phyloP scores from a whole-genome alignment of 2,113 vertebrate species.

The Blennius ocellaris region DNA sequence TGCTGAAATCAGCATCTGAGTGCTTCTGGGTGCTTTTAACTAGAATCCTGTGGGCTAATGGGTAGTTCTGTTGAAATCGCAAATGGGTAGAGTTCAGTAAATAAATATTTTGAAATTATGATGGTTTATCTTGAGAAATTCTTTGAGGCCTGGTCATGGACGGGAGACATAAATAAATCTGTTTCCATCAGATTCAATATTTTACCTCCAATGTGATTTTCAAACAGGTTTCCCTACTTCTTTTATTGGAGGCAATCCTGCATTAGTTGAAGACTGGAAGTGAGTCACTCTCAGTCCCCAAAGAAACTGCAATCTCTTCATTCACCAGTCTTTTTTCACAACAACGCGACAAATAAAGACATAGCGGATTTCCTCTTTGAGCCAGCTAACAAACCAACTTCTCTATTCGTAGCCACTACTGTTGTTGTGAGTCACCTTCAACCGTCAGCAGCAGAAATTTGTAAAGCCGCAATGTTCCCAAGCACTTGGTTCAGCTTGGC shows the following conservation, averaged over 20 bases:
- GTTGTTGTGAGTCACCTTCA: constrained; percentile 53
- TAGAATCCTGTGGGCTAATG: constrained; percentile 3
- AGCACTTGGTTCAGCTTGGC: constrained; percentile 5
- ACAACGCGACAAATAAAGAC: constrained; percentile 64
- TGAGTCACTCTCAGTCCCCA: constrained; percentile 44
- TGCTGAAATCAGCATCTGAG: constrained; percentile 12
- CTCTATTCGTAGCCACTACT: constrained; percentile 44
- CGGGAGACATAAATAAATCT: neutral
- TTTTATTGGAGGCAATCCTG: constrained; percentile 10
- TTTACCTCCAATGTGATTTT: constrained; percentile 11
- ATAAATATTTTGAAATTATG: neutral
- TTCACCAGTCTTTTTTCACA: constrained; percentile 65
- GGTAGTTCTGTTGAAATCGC: neutral
- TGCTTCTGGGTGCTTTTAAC: neutral
- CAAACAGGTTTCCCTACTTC: neutral
- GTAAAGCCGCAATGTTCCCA: constrained; percentile 13
- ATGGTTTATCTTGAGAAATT: no score
- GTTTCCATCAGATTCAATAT: neutral
- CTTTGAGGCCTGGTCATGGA: neutral
- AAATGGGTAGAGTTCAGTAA: neutral
- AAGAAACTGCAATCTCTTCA: constrained; percentile 59
- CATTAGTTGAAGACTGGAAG: constrained; percentile 28
- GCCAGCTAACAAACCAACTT: constrained; percentile 47
- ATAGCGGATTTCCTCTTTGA: constrained; percentile 72
- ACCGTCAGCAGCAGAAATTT: constrained; percentile 24